A percentile compares a stretch with the other conserved stretches of the same genome.
These are phyloP conservation scores for Bolinopsis microptera DNA, from an alignment of 37 sponge, comb jelly and placozoan genomes.

Conservation along the genomic window DNA sequence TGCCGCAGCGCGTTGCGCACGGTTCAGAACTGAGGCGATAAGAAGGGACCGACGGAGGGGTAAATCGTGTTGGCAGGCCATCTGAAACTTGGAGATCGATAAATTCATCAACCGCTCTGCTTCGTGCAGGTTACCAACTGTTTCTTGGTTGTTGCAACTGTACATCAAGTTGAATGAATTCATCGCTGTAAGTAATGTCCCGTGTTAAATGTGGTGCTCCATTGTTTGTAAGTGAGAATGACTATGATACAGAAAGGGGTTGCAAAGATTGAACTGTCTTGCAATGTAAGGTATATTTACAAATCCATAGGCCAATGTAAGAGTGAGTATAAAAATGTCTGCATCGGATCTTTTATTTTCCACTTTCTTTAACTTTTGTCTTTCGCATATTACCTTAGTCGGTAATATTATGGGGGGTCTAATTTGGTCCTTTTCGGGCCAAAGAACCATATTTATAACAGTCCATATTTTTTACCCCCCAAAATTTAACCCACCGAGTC, in stretches of 20 bases:
- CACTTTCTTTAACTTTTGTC: too few species aligned
- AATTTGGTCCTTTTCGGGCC: too few species aligned
- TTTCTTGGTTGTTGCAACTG: background rate
- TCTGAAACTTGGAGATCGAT: slow-evolving; percentile 17
- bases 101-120: slow-evolving; percentile 46
- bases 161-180: slow-evolving; percentile 44
- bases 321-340: background rate
- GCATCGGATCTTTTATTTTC: background rate
- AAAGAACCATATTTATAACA: too few species aligned
- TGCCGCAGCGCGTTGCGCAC: slow-evolving; percentile 23
- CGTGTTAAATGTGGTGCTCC: background rate
- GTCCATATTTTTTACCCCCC: too few species aligned
- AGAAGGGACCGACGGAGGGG: slow-evolving; percentile 49
- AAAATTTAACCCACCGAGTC: too few species aligned
- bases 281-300: background rate
- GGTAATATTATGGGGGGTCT: too few species aligned
- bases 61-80: slow-evolving; percentile 44
- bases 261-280: background rate
- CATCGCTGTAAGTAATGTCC: background rate
- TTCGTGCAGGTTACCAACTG: slow-evolving; percentile 23
- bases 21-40: slow-evolving; percentile 33
- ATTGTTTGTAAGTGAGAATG: too few species aligned
- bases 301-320: background rate
- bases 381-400: too few species aligned
- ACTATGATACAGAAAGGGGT: background rate